Conservation (phyloP, 2,113 vertebrate species). For the Dasyornis broadbenti region DNA sequence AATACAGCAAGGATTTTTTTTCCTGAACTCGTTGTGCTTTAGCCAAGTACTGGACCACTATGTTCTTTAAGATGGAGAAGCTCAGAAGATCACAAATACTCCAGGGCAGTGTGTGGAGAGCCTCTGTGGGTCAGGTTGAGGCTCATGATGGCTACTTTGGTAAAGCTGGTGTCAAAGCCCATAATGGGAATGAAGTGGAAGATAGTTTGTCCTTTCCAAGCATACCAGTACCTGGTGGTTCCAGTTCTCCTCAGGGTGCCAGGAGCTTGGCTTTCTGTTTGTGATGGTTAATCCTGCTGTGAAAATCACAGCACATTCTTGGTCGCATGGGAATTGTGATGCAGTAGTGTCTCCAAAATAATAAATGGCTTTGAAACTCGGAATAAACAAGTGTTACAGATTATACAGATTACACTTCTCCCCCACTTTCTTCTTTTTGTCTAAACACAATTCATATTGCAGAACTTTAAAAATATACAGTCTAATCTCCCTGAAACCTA, state of each 20-base stretch:
- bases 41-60: neutral
- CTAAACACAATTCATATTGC: slow-evolving; percentile 46
- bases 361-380: slow-evolving; percentile 16
- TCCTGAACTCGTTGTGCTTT: neutral
- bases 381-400: slow-evolving; percentile 32
- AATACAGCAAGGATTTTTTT: neutral
- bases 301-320: neutral
- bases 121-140: neutral
- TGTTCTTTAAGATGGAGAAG: neutral
- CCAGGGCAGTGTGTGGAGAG: neutral
- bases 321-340: neutral
- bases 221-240: neutral
- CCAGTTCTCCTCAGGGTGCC: neutral
- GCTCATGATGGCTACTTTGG: neutral
- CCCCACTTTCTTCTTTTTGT: slow-evolving; percentile 37
- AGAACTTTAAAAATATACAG: slow-evolving; percentile 30
- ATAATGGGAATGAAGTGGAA: neutral
- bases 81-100: neutral
- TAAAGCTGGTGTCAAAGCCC: neutral
- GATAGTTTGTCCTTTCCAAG: neutral
- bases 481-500: slow-evolving; percentile 54
- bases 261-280: neutral
- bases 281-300: slow-evolving; percentile 14
- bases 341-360: slow-evolving; percentile 42
- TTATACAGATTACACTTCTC: slow-evolving; percentile 44